Percentiles rank a stretch among this genome's conserved stretches.
These are phyloP conservation scores for Laspeyria flexula DNA, from an alignment of 2,888 invertebrate species.

Conservation along the genomic window DNA sequence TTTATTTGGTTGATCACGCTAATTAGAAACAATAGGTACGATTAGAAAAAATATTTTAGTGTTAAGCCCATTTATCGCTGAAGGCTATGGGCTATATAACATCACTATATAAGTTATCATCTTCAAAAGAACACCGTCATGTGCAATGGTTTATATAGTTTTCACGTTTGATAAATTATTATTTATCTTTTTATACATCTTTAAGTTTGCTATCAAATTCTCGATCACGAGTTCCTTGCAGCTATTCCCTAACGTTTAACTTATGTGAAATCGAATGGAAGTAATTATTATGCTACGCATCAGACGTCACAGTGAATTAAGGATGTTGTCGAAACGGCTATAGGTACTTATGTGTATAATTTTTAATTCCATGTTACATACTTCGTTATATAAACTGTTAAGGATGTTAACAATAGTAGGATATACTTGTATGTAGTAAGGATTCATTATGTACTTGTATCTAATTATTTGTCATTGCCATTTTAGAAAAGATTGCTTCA, in stretches of 20 bases:
- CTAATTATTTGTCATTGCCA: slow-evolving; percentile 1
- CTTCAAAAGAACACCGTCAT: no score
- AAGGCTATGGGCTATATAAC: no score
- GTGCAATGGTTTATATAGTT: no score
- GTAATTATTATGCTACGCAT: slow-evolving; percentile 64
- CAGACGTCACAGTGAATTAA: slow-evolving; percentile 60
- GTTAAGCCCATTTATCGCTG: no score
- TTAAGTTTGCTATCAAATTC: neutral
- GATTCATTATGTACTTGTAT: neutral
- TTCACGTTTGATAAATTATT: no score
- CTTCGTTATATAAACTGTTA: slow-evolving; percentile 23
- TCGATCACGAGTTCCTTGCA: neutral
- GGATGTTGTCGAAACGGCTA: slow-evolving; percentile 48
- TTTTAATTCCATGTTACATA: slow-evolving; percentile 26
- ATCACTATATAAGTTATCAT: no score
- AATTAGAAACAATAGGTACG: no score
- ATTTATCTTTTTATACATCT: no score
- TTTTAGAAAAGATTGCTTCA: no score
- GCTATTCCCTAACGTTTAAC: slow-evolving; percentile 39
- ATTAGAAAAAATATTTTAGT: no score
- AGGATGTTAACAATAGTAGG: slow-evolving; percentile 22
- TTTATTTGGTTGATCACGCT: no score
- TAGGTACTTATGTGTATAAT: slow-evolving; percentile 23
- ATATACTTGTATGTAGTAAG: slow-evolving; percentile 4
- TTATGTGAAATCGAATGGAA: slow-evolving; percentile 71